These are phyloP conservation scores for Neogobius melanostomus DNA, from an alignment of 2,113 vertebrate species.

Conservation along the genomic window DNA sequence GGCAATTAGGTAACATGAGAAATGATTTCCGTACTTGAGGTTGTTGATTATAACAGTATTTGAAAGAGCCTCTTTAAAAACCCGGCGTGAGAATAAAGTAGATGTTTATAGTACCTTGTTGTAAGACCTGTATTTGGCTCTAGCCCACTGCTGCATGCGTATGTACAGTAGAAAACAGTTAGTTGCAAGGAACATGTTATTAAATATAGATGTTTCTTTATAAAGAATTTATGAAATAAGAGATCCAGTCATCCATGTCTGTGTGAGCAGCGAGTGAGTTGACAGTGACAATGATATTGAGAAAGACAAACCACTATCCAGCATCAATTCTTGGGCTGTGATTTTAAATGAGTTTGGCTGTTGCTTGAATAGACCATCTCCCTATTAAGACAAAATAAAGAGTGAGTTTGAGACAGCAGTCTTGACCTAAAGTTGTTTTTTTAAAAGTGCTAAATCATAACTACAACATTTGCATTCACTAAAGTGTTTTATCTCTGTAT, in stretches of 20 bases:
- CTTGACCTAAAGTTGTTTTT: slow-evolving; percentile 18
- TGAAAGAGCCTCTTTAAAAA: not conserved
- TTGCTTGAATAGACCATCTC: slow-evolving; percentile 13
- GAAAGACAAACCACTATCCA: slow-evolving; percentile 11
- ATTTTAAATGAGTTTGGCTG: slow-evolving; percentile 3
- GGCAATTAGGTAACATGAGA: slow-evolving; percentile 13
- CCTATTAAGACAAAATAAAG: slow-evolving; percentile 45
- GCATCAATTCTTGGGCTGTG: not conserved
- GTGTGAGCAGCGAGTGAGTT: slow-evolving; percentile 55
- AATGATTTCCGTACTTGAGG: too few relatives aligned
- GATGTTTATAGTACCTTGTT: not conserved
- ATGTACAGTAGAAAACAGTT: slow-evolving; percentile 71
- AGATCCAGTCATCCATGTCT: slow-evolving; percentile 18
- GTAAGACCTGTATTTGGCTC: slow-evolving; percentile 56
- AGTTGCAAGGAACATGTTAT: slow-evolving; percentile 10
- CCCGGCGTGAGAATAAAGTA: not conserved
- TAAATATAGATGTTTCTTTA: slow-evolving; percentile 59
- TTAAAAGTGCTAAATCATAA: slow-evolving; percentile 55
- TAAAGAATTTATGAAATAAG: slow-evolving; percentile 60
- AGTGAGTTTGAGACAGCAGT: slow-evolving; percentile 34
- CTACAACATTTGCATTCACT: slow-evolving; percentile 39
- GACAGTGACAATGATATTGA: slow-evolving; percentile 17
- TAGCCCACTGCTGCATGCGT: slow-evolving; percentile 55
- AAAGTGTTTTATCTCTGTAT: slow-evolving; percentile 33
- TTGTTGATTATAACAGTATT: too few relatives aligned